Base-by-base conservation (phyloP, 2,888 invertebrate species). In the Bursaphelenchus okinawaensis region DNA sequence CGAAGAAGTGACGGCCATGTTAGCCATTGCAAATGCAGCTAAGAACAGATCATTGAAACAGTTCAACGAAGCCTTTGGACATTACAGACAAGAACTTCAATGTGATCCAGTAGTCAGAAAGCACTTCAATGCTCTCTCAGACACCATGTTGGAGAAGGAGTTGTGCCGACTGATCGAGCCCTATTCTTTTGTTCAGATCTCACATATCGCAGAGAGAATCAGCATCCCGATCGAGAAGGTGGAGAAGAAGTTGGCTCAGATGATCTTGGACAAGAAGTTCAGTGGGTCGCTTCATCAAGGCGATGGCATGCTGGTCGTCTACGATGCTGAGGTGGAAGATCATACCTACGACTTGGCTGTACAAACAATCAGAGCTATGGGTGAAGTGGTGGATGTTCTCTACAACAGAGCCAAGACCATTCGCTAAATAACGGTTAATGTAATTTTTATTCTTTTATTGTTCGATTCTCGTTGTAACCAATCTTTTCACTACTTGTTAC, bases 131-230 rank as follows among this genome's bases (percentile, higher is more conserved):
- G 92, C 95, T 16, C 86, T 99, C 40, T 96, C 96, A 83, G 96
- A 98, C 83, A 93, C 92, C 74, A 93, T 99, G 91, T 86, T 99
- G 84, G 98, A 99, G 85, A 96, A 99, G 85, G 99, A 99, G 87
- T 87, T 98, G 77, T 94, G 93, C 85, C 89, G 96, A 72, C 92
- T 99, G 78, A 96, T 99, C 71, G 98, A 99, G 85, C 98, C 99
- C 0, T 99, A 95, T 85, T 94, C 93, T 75, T 88, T 91, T 79
- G 96, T 98, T 0, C 92, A 99, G 65, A 77, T 83, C 31, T 70
- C 72, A 19, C 77, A 83, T 64, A 75, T 83, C 24, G 77, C 82
- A 12, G 58, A 69, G 16, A 57, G 63, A 40, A 83, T 83, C 52
- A 73, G 77, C 29, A 68, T 71, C 24, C 40, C 52, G 24, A 31